Conservation (phyloP, 2,888 invertebrate species). For the Kuschelorhynchus macadamiae region DNA sequence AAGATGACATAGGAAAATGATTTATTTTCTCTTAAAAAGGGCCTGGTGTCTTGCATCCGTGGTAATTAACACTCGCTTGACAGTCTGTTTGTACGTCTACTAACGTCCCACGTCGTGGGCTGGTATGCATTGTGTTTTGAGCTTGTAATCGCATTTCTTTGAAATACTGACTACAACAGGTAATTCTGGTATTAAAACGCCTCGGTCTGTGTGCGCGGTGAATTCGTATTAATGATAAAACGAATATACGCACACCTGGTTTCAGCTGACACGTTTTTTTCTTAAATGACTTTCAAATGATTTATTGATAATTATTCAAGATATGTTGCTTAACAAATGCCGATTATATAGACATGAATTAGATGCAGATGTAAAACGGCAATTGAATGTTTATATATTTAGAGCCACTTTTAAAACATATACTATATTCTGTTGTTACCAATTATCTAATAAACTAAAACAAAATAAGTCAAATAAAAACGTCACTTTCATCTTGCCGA, state of each 20-base stretch:
- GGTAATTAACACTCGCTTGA: slow-evolving; percentile 40
- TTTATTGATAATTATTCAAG: slow-evolving; percentile 15
- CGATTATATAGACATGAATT: background rate
- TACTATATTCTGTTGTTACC: background rate
- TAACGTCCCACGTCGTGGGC: slow-evolving; percentile 35
- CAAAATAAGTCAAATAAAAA: too few relatives aligned
- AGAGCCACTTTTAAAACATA: background rate
- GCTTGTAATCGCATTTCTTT: slow-evolving; percentile 40
- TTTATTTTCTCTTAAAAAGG: too few relatives aligned
- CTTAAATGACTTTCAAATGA: slow-evolving; percentile 12
- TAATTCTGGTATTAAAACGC: slow-evolving; percentile 36
- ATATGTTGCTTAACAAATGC: background rate
- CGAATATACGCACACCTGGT: slow-evolving; percentile 22
- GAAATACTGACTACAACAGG: slow-evolving; percentile 37
- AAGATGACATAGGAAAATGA: too few relatives aligned
- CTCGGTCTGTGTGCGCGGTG: slow-evolving; percentile 13
- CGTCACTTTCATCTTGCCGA: too few relatives aligned
- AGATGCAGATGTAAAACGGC: too few relatives aligned
- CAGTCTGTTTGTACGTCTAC: slow-evolving; percentile 38
- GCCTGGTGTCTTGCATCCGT: too few relatives aligned
- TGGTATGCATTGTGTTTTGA: slow-evolving; percentile 38
- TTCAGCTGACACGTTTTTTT: slow-evolving; percentile 2
- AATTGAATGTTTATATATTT: background rate
- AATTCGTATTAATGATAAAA: slow-evolving; percentile 18
- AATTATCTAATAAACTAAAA: too few relatives aligned